Base-by-base conservation (phyloP, 2,797 vertebrate species). In the Sebastes nivosus region DNA sequence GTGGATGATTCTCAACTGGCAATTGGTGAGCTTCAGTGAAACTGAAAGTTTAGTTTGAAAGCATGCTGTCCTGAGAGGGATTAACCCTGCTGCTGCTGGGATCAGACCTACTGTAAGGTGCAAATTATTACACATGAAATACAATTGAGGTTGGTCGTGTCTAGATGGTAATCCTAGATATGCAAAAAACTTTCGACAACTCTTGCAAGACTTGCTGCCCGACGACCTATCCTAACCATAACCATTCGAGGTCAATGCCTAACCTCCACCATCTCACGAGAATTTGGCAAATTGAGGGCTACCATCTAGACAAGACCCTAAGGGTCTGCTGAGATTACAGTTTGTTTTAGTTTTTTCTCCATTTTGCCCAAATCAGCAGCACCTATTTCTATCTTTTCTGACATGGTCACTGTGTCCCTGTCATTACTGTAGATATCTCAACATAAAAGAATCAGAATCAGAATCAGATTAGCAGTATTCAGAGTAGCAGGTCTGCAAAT, bases 31-130 rank as follows among this genome's bases (percentile, higher is more conserved):
- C 25, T 22, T 67, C 9, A 34, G 58, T 30, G 59, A 61, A 46
- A 57, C 6, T 11, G 20, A 24, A 63, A 75, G 50, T 52, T 80
- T 6, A 18, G 22, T 22, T 67, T 58, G 60, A 88, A 57, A 67
- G 20, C 12, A 22, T 8, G 29, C 22, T 58, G 61, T 76, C 57
- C 22, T 32, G 36, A 38, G 36, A 38, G 36, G 36, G 36, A 38
- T 38, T 38, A 69, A 32, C 42, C 55, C 54, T 22, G 24, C 32
- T 27, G 59, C 60, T 78, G 59, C 20, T 18, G 59, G 12, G 36
- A 42, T 76, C 52, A 22, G 20, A 57, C 2, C 32, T 55, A 58
- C 12, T 32, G 1, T 18, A 50, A 25, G 38, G n/a, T 63, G 54
- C 18, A 14, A 50, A 59, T n/a, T 54, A 71, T 69, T 20, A 36